A percentile compares a stretch with the other conserved stretches of the same genome.
phyloP scores from a whole-genome alignment of 1,140 invertebrate genomes.

The Neodiprion fabricii region DNA sequence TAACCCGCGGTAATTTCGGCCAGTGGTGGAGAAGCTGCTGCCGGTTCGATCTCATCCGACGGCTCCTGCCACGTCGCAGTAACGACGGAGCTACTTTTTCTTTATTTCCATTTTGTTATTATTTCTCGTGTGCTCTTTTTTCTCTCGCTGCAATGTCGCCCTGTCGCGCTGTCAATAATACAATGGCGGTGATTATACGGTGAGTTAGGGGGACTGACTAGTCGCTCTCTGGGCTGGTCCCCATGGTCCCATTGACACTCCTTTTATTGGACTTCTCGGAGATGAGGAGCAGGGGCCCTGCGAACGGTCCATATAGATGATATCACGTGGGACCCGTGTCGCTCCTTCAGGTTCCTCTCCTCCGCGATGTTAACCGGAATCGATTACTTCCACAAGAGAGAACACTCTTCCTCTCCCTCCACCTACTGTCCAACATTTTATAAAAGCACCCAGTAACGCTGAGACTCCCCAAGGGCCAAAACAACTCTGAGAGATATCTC shows the following conservation, averaged over 20 bases:
- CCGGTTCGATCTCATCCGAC: neutral
- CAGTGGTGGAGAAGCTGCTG: neutral
- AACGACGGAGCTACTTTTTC: neutral
- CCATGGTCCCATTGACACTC: slow-evolving; percentile 11
- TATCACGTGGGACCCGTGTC: slow-evolving; percentile 15
- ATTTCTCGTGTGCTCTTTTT: neutral
- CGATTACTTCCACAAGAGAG: slow-evolving; percentile 11
- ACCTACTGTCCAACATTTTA: too few relatives aligned
- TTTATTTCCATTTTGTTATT: neutral
- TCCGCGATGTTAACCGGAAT: slow-evolving; percentile 9
- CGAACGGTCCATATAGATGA: slow-evolving; percentile 14
- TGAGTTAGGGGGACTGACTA: slow-evolving; percentile 8
- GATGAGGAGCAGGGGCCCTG: neutral
- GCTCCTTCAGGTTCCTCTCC: neutral
- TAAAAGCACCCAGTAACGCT: too few relatives aligned
- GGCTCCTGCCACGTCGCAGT: neutral
- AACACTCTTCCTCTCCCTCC: neutral
- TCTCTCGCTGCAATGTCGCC: neutral
- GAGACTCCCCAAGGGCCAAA: too few relatives aligned
- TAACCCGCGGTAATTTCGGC: too few relatives aligned
- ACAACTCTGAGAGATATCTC: too few relatives aligned
- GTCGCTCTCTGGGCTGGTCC: slow-evolving; percentile 11
- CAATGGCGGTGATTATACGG: slow-evolving; percentile 23
- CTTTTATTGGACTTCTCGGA: slow-evolving; percentile 1
- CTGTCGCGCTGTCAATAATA: slow-evolving; percentile 19